Base-by-base conservation (phyloP, 2,888 invertebrate genomes). In the Morinoia aosen region DNA sequence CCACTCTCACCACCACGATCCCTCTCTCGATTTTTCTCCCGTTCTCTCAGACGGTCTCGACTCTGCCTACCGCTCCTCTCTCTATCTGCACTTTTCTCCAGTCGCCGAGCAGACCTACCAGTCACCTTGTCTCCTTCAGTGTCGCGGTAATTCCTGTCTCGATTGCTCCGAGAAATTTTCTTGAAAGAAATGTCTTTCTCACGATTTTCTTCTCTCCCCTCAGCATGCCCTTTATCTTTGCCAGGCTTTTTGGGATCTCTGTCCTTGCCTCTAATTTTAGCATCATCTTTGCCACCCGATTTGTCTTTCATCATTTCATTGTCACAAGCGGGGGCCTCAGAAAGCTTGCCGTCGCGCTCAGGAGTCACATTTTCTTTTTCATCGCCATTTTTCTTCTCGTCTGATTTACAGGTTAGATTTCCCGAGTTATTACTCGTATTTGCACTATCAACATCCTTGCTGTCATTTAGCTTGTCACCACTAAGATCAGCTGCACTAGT, bases 81-180 rank as follows among this genome's bases (percentile, higher is more conserved):
- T 33, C 95, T 14, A 48, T 94, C 94, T 40, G 88, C 39, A 39
- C 76, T 56, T 25, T 88, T 64, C 10, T 90, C 93, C 56, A 61
- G 39, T 16, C 96, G 48, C 33, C 95, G 94, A 95, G 93, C 95
- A 97, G 96, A 96, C 97, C 97, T 97, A 96, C 97, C 97, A 76
- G 97, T 97, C 96, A 58, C 97, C 97, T 97, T 97, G 97, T 95
- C 97, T 97, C 97, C 96, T 19, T 96, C 96, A 76, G 95, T 96
- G 61, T 96, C 96, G 76, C 96, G 95, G 57, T 96, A 96, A 95
- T 96, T 96, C 48, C 96, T 95, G 48, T 96, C 96, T 94, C 96
- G 96, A 64, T 96, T 96, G 88, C 94, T 96, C 61, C 96, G 95
- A 12, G 96, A 96, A 19, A 96, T 96, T 40, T 96, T 96, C 90